Base-by-base conservation (phyloP, 2,113 vertebrate genomes). In the Mungos mungo region DNA sequence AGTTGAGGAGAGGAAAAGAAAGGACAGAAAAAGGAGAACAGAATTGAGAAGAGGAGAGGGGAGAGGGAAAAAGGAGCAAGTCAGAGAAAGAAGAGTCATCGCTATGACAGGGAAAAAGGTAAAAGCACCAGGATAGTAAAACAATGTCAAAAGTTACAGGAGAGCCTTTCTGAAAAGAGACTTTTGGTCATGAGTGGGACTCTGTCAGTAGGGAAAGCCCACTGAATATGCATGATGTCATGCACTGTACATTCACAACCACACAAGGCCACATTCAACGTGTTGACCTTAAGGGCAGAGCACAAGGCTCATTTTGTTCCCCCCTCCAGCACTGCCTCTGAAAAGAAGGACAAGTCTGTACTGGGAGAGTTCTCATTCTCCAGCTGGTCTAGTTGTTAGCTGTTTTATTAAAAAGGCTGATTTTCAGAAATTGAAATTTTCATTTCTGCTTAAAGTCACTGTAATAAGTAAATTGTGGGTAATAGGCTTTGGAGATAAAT, bases 221-320 rank as follows among this genome's bases (percentile, higher is more conserved):
- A 60, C 52, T 19, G 90, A 92, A 65, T 90, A 35, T 25, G 79
- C 80, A 84, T 98, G 97, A 98, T 80, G 96, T 98, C 97, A 98
- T 94, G 38, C n/a, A 33, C 93, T 88, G 96, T 27, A 90, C 93
- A 95, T 97, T 96, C 93, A 84, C 25, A 4, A 6, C 66, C 90
- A 91, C 90, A 98, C 97, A 98, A 96, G 96, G 96, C 97, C 88
- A 93, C 95, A 97, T 97, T 98, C 95, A 97, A 7, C 92, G 68
- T 76, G 91, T 2, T 94, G 97, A 95, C 97, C 97, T 94, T 5
- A 35, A 93, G 97, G 88, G 93, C 95, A 97, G 88, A 92, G 76
- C 95, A 98, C 97, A 98, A 97, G 96, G 95, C 91, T 27, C 74
- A 47, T 19, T 97, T 97, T 97, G 96, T 98, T 96, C 45, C 23